Conservation (phyloP, 1,140 invertebrate species). For the Aphelinus certus region DNA sequence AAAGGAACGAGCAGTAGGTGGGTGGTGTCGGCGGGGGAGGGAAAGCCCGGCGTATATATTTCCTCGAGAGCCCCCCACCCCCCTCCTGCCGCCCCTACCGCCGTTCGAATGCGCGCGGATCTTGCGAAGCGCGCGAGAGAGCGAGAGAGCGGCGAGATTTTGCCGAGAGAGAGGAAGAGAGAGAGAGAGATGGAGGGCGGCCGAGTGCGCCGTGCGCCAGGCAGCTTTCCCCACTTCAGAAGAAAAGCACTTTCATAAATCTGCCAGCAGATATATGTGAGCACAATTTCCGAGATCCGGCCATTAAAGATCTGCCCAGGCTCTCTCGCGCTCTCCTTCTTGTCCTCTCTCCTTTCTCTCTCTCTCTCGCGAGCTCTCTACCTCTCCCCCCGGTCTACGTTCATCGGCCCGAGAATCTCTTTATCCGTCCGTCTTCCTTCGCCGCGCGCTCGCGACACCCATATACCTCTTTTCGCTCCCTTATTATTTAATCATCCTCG, state of each 20-base stretch:
- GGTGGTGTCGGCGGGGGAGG: constrained; percentile 24
- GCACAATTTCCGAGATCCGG: constrained; percentile 87
- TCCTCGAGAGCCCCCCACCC: constrained; percentile 49
- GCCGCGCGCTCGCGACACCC: not conserved
- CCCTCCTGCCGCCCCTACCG: constrained; percentile 28
- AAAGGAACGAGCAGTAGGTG: not conserved
- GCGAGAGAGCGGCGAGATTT: constrained; percentile 41
- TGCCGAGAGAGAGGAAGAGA: constrained; percentile 46
- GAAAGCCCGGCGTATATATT: constrained; percentile 53
- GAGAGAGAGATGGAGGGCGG: constrained; percentile 42
- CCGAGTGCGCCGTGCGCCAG: constrained; percentile 45
- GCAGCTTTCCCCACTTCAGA: constrained; percentile 67
- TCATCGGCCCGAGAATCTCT: constrained; percentile 39
- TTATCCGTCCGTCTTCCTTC: constrained; percentile 39
- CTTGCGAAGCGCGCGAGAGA: constrained; percentile 15
- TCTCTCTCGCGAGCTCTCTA: constrained; percentile 27
- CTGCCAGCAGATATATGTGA: constrained; percentile 86
- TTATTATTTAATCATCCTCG: too few species aligned
- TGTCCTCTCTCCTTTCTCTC: too few species aligned
- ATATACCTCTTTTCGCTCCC: too few species aligned
- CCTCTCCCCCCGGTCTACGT: constrained; percentile 30
- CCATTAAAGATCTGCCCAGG: constrained; percentile 74
- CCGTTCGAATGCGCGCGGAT: constrained; percentile 29
- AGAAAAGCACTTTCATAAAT: constrained; percentile 85
- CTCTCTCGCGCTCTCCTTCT: not conserved